Percentiles rank a stretch among this genome's conserved stretches.
phyloP scores from a whole-genome alignment of 2,113 vertebrate species.

The Archocentrus centrarchus region DNA sequence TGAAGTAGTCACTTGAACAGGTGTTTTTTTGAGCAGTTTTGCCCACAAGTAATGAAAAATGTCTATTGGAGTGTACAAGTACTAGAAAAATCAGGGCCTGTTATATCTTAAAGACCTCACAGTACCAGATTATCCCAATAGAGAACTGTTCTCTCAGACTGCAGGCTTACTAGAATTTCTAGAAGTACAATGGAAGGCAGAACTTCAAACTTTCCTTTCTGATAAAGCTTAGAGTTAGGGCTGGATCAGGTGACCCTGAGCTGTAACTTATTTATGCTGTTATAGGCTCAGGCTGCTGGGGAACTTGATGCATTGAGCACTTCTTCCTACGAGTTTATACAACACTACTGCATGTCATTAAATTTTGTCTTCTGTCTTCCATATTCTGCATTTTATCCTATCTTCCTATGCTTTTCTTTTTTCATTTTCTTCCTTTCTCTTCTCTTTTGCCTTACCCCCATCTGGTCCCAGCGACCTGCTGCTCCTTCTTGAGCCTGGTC shows the following conservation, averaged over 20 bases:
- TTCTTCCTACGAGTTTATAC: neutral
- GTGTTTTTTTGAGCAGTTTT: conserved; percentile 25
- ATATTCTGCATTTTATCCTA: neutral
- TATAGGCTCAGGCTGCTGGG: neutral
- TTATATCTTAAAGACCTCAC: neutral
- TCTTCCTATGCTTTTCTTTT: neutral
- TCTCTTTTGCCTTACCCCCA: neutral
- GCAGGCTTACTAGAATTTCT: neutral
- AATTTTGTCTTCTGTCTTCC: neutral
- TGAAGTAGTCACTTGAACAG: conserved; percentile 35
- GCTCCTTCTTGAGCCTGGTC: neutral
- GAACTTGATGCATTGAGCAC: neutral
- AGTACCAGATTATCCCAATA: neutral
- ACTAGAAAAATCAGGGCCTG: neutral
- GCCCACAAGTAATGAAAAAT: conserved; percentile 25
- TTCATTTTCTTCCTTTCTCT: no score
- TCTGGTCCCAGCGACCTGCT: neutral
- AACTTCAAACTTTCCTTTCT: neutral
- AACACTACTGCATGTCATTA: no score
- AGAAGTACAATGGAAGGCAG: neutral
- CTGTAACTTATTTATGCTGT: neutral
- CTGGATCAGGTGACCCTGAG: neutral
- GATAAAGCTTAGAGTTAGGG: neutral
- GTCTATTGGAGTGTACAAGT: conserved; percentile 4
- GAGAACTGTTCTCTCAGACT: neutral